Base-by-base conservation (phyloP, 1,140 invertebrate species). In the Plectrocnemia conspersa region DNA sequence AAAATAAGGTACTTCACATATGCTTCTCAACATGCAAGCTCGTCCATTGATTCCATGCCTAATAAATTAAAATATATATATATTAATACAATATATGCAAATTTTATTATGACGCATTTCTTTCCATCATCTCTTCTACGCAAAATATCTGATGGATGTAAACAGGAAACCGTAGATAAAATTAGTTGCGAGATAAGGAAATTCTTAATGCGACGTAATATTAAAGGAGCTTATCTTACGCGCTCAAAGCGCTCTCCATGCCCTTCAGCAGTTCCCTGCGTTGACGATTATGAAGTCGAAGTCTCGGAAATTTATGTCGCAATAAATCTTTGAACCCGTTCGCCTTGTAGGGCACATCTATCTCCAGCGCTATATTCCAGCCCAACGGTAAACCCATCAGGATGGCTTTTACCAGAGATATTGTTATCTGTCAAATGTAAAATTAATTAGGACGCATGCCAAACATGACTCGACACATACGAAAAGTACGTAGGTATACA, bases 1-100 rank as follows among this genome's bases (percentile, higher is more conserved):
- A 59, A 80, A 67, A 38, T 68, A 68, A 56, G 75, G 76, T 6
- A 81, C 76, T 64, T 88, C 85, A 61, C 85, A 87, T 45, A 87
- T 78, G 16, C 79, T 79, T 54, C 80, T 76, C 53, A 85, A 69
- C 24, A 87, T 66, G 66, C 85, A 88, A 16, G 76, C 72, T 18
- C 73, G 78, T 9, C 84, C 82, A 24, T 85, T 77, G 16, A 85
- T 66, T 44, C 82, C 81, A 54, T 79, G 78, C 35, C 79, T 84
- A 67, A 54, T 74, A n/a, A n/a, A n/a, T n/a, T n/a, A n/a, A n/a
- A n/a, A n/a, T n/a, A n/a, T n/a, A n/a, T n/a, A n/a, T n/a, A n/a
- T n/a, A n/a, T n/a, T n/a, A n/a, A n/a, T n/a, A n/a, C n/a, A n/a
- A n/a, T n/a, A n/a, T n/a, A n/a, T n/a, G n/a, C n/a, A n/a, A n/a